Percentiles rank a stretch among this genome's conserved stretches.
phyloP scores from a whole-genome alignment of 1,140 invertebrate genomes.

The Dendroctonus ponderosae region DNA sequence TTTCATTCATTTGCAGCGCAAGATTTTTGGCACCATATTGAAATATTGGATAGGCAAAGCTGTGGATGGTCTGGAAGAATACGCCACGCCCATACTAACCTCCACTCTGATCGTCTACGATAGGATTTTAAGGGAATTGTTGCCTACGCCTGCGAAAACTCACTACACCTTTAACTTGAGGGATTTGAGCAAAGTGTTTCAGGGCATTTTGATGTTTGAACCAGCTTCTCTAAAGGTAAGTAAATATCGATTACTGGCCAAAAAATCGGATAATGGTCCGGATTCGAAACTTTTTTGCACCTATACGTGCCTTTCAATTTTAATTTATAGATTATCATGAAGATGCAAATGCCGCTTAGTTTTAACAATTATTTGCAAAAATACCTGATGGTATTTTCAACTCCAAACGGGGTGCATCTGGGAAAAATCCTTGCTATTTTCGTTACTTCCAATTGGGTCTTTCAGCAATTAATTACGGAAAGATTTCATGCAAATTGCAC shows the following conservation, averaged over 20 bases:
- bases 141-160: constrained; percentile 68
- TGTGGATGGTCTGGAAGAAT: constrained; percentile 41
- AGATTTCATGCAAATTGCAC: no score
- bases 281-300: no score
- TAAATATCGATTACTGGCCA: not conserved
- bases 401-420: no score
- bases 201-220: constrained; percentile 67
- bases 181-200: constrained; percentile 72
- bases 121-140: constrained; percentile 58
- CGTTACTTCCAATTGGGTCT: no score
- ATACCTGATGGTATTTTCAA: no score
- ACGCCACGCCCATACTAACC: constrained; percentile 53
- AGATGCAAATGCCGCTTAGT: no score
- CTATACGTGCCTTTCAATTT: no score
- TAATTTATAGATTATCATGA: no score
- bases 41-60: constrained; percentile 62
- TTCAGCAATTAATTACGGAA: no score
- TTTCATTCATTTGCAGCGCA: constrained; percentile 48
- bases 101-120: constrained; percentile 64
- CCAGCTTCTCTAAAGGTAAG: constrained; percentile 53
- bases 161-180: constrained; percentile 74
- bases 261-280: no score
- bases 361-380: no score
- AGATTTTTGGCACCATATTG: constrained; percentile 70
- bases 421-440: no score